Percentiles rank a stretch among this genome's conserved stretches.
Evolutionary conservation across 2,113 vertebrate genomes (phyloP).

Genomic region (Tautogolabrus adspersus): DNA sequence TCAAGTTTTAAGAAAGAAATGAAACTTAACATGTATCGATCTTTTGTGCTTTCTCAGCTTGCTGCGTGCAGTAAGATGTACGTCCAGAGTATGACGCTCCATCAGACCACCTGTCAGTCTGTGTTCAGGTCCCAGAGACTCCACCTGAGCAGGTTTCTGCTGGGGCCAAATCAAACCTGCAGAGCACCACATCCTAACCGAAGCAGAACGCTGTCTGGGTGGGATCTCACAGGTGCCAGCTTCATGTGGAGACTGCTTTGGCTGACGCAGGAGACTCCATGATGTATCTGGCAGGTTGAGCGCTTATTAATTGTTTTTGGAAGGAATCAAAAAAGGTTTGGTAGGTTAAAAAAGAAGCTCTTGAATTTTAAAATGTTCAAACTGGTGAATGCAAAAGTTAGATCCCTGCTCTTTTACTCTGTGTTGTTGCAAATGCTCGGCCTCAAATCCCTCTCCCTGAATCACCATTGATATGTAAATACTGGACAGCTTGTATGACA

Average conservation of each 20-base stretch:
- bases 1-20: neutral
- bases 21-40: conserved; percentile 19
- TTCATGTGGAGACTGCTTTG: conserved; percentile 38
- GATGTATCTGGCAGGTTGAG: conserved; percentile 33
- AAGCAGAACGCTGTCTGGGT: conserved; percentile 36
- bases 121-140: conserved; percentile 26
- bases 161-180: conserved; percentile 41
- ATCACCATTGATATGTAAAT: conserved; percentile 72
- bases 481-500: conserved; percentile 65
- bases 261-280: conserved; percentile 44
- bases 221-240: conserved; percentile 36
- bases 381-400: conserved; percentile 49
- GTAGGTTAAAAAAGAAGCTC: conserved; percentile 28
- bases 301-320: conserved; percentile 28
- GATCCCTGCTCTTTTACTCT: conserved; percentile 16
- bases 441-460: conserved; percentile 50
- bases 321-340: neutral
- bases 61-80: conserved; percentile 79
- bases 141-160: conserved; percentile 43
- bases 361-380: conserved; percentile 41
- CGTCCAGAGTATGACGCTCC: conserved; percentile 13
- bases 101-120: conserved; percentile 22
- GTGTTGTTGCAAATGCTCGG: conserved; percentile 19
- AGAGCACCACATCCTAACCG: conserved; percentile 40
- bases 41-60: conserved; percentile 70